Conservation (phyloP, 2,888 invertebrate species). For the Cistogaster globosa region DNA sequence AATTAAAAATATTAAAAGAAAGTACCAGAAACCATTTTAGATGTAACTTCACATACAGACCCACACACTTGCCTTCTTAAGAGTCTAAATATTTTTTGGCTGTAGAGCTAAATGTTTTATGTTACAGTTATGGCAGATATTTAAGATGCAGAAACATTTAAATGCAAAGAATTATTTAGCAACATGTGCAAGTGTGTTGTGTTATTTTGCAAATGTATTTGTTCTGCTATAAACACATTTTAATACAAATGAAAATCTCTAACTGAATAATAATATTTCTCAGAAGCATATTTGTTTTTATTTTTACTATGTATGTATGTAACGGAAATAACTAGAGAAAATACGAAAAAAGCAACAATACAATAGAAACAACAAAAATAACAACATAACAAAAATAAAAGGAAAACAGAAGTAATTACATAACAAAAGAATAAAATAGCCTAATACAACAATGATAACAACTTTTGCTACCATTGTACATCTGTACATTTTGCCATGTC, state of each 20-base stretch:
- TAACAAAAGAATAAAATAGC: slow-evolving; percentile 56
- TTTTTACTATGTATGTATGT: slow-evolving; percentile 7
- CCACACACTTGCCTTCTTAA: not conserved
- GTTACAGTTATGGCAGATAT: not conserved
- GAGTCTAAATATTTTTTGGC: slow-evolving; percentile 6
- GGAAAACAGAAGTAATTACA: slow-evolving; percentile 61
- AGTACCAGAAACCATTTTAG: slow-evolving; percentile 27
- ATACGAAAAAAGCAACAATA: slow-evolving; percentile 22
- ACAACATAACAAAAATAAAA: slow-evolving; percentile 26
- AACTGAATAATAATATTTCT: not conserved
- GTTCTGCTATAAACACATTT: slow-evolving; percentile 26
- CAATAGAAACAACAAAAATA: slow-evolving; percentile 7
- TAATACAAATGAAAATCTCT: slow-evolving; percentile 15
- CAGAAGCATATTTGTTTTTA: not conserved
- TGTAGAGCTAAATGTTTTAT: not conserved
- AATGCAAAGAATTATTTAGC: not conserved
- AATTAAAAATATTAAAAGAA: slow-evolving; percentile 47
- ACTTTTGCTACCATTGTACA: slow-evolving; percentile 13
- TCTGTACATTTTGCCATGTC: slow-evolving; percentile 1
- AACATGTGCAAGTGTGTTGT: not conserved
- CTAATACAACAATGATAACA: slow-evolving; percentile 41
- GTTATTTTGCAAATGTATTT: not conserved
- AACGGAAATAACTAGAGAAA: slow-evolving; percentile 50
- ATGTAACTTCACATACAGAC: not conserved
- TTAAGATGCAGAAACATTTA: not conserved